Percentiles rank a stretch among this genome's conserved stretches.
phyloP scores from a whole-genome alignment of 1,140 invertebrate genomes.

The Tetraneura akinire region DNA sequence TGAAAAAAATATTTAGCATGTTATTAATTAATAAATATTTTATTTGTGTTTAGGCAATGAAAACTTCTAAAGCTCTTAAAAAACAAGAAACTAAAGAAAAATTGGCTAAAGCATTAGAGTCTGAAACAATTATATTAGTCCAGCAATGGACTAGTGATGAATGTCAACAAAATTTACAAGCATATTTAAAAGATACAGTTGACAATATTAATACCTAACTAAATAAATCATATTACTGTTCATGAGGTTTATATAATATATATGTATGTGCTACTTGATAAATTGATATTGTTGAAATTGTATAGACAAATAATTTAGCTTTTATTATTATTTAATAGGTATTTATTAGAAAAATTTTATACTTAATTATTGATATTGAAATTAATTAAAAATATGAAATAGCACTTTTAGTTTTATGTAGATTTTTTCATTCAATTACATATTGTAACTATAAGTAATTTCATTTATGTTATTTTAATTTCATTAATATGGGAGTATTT shows the following conservation, averaged over 20 bases:
- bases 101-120: constrained; percentile 33
- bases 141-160: constrained; percentile 44
- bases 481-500: not conserved
- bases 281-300: not conserved
- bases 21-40: not conserved
- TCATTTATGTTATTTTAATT: not conserved
- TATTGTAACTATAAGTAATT: not conserved
- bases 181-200: constrained; percentile 42
- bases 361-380: not conserved
- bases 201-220: constrained; percentile 38
- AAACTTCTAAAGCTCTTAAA: constrained; percentile 65
- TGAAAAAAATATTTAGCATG: constrained; percentile 19
- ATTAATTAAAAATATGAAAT: not conserved
- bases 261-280: not conserved
- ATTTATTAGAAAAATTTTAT: not conserved
- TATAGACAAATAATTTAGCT: not conserved
- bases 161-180: constrained; percentile 42
- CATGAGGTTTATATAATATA: not conserved
- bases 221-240: constrained; percentile 3
- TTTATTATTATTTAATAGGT: not conserved
- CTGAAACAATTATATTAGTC: constrained; percentile 40
- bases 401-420: constrained; percentile 5
- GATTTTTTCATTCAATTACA: not conserved
- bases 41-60: constrained; percentile 63
- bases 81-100: constrained; percentile 57